Percentiles rank a stretch among this genome's conserved stretches.
Conservation (phyloP, 1,140 invertebrate species). For the Diprion similis region DNA sequence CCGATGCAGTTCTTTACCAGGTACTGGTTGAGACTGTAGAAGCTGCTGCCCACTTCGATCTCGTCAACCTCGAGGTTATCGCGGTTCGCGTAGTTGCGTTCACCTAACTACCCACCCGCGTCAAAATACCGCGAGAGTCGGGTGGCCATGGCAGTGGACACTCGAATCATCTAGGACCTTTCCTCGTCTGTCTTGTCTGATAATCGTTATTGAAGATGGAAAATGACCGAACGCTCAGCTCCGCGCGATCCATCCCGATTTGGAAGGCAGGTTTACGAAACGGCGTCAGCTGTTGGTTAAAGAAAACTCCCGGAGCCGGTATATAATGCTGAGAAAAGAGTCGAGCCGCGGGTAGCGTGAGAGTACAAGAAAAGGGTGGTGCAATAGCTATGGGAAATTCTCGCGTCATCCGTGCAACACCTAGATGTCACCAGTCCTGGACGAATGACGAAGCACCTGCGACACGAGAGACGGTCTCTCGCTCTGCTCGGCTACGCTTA, state of each 20-base stretch:
- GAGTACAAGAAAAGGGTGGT: neutral
- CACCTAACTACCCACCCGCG: neutral
- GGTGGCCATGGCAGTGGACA: conserved; percentile 10
- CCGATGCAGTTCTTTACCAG: conserved; percentile 17
- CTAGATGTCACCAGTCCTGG: neutral
- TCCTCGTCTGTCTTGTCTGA: too few relatives aligned
- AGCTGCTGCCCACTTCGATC: conserved; percentile 36
- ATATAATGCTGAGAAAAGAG: neutral
- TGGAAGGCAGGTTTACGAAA: too few relatives aligned
- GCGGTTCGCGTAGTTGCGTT: conserved; percentile 17
- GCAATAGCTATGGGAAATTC: neutral
- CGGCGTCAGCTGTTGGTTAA: too few relatives aligned
- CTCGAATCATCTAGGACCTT: too few relatives aligned
- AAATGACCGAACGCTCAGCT: too few relatives aligned
- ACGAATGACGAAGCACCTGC: conserved; percentile 45
- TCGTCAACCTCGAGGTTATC: conserved; percentile 21
- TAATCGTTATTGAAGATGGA: too few relatives aligned
- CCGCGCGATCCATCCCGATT: too few relatives aligned
- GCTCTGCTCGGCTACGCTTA: conserved; percentile 33
- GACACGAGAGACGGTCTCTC: neutral
- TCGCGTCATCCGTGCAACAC: conserved; percentile 3
- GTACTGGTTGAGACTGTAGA: conserved; percentile 43
- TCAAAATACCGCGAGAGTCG: conserved; percentile 14
- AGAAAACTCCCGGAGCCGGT: too few relatives aligned
- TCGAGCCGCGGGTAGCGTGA: neutral